phyloP scores from a whole-genome alignment of 1,140 invertebrate genomes.

The Scaptomyza pallida region DNA sequence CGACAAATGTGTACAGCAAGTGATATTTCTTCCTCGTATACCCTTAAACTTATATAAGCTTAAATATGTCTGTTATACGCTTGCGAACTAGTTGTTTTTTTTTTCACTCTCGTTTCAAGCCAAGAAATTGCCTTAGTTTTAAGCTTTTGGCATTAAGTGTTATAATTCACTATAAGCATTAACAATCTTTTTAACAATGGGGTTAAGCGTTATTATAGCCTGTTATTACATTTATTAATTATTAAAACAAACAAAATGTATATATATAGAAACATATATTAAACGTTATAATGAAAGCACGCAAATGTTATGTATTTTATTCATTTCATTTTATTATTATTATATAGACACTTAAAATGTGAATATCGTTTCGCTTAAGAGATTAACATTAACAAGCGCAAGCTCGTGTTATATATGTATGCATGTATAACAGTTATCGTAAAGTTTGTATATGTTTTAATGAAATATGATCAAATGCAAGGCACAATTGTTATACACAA shows the following conservation, averaged over 20 bases:
- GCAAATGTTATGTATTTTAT: not conserved
- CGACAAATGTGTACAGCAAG: constrained; percentile 43
- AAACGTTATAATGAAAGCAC: constrained; percentile 18
- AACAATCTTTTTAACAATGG: constrained; percentile 49
- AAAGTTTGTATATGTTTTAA: too few relatives aligned
- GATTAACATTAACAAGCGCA: not conserved
- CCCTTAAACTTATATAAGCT: constrained; percentile 45
- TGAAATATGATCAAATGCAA: constrained; percentile 17
- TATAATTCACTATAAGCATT: constrained; percentile 39
- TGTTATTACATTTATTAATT: constrained; percentile 50
- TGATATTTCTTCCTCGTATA: constrained; percentile 59
- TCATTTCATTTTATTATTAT: constrained; percentile 27
- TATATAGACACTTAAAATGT: constrained; percentile 10
- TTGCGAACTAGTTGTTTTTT: constrained; percentile 8
- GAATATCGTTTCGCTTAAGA: too few relatives aligned
- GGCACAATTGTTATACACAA: constrained; percentile 12
- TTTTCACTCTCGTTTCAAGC: constrained; percentile 49
- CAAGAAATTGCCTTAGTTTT: constrained; percentile 68
- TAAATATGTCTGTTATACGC: constrained; percentile 62
- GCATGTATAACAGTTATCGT: not conserved
- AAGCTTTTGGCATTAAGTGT: constrained; percentile 57
- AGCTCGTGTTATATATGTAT: constrained; percentile 1
- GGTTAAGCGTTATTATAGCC: constrained; percentile 69
- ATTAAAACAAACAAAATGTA: constrained; percentile 20
- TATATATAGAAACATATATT: constrained; percentile 33